Evolutionary conservation across 2,888 invertebrate genomes (phyloP).

Genomic region (Encarsia formosa): DNA sequence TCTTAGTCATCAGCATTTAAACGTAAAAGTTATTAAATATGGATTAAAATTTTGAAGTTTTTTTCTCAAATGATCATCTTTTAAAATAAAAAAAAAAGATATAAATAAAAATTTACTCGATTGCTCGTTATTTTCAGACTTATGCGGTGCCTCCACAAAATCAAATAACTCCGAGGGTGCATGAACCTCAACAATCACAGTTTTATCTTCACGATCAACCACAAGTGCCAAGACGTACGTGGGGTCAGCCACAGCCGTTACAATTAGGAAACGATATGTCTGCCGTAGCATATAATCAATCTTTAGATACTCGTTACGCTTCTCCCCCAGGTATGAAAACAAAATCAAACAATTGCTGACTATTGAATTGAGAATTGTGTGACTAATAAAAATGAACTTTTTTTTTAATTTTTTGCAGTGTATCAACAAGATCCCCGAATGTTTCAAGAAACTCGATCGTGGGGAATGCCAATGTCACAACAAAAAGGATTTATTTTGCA

Average conservation of each 20-base stretch:
- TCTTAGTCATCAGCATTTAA: constrained; percentile 47
- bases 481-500: constrained; percentile 66
- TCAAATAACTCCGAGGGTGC: constrained; percentile 43
- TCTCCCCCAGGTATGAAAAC: constrained; percentile 35
- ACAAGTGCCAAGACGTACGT: constrained; percentile 53
- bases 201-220: constrained; percentile 74
- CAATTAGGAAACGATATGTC: constrained; percentile 50
- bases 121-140: constrained; percentile 30
- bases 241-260: constrained; percentile 52
- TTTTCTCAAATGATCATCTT: constrained; percentile 1
- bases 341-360: neutral
- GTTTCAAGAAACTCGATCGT: constrained; percentile 47
- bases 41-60: constrained; percentile 1
- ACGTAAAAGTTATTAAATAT: constrained; percentile 31
- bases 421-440: constrained; percentile 46
- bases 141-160: constrained; percentile 42
- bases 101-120: neutral
- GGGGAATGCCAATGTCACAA: constrained; percentile 49
- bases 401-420: constrained; percentile 28
- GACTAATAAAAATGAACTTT: no score
- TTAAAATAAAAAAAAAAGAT: neutral
- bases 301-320: constrained; percentile 43
- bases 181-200: constrained; percentile 56
- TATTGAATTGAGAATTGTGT: no score
- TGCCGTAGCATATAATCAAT: constrained; percentile 44